Evolutionary conservation across 2,797 vertebrate genomes (phyloP).

Genomic region (Hirundo rustica): DNA sequence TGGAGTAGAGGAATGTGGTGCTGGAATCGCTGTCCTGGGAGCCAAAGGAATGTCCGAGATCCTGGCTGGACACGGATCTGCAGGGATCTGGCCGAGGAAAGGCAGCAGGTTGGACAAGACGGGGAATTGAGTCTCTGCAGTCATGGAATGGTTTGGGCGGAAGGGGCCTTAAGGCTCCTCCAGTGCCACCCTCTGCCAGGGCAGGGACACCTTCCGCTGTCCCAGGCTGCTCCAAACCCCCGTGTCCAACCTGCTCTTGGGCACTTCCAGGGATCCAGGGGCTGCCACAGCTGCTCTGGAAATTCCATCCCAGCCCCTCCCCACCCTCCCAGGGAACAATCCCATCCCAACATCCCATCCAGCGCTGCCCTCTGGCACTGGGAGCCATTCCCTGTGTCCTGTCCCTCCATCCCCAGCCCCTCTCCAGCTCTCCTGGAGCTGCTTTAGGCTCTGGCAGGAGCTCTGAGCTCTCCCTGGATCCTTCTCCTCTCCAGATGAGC

Average conservation of each 20-base stretch:
- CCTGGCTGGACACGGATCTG: not conserved
- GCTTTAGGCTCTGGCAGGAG: fast-evolving
- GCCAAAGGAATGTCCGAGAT: not conserved
- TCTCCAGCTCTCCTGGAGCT: not conserved
- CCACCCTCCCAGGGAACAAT: fast-evolving
- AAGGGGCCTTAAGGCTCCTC: not conserved
- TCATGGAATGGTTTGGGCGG: not conserved
- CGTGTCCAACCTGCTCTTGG: fast-evolving
- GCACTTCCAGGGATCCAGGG: fast-evolving
- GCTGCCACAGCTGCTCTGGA: not conserved
- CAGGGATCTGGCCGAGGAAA: not conserved
- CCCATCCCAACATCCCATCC: not conserved
- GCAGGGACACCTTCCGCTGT: not conserved
- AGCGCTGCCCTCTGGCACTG: not conserved
- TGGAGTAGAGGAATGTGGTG: not conserved
- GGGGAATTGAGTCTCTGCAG: fast-evolving
- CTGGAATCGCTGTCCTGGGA: not conserved
- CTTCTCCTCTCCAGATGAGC: not conserved
- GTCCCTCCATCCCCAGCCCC: not conserved
- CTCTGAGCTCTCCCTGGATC: not conserved
- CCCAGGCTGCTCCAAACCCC: not conserved
- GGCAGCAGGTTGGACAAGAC: not conserved
- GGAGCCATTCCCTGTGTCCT: not conserved
- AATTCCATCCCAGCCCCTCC: not conserved
- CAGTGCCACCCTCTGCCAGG: not conserved